These are phyloP conservation scores for Nineta flava DNA, from an alignment of 2,888 invertebrate species.

Conservation along the genomic window DNA sequence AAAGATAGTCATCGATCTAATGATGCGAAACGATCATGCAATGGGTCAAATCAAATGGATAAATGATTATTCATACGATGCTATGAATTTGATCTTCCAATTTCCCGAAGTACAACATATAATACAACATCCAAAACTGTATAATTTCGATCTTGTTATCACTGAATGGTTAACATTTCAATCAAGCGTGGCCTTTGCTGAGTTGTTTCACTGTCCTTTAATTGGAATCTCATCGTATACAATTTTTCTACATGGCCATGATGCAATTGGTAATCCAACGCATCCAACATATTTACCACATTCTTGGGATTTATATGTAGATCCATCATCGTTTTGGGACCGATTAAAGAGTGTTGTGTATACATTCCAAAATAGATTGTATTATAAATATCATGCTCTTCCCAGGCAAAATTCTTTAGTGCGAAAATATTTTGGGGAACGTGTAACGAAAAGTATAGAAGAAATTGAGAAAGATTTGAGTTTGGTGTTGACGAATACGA, in stretches of 20 bases:
- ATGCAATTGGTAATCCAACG: slow-evolving; percentile 13
- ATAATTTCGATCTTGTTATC: slow-evolving; percentile 19
- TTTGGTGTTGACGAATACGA: slow-evolving; percentile 24
- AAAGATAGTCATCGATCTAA: not conserved
- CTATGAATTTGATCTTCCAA: slow-evolving; percentile 8
- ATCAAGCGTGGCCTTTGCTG: slow-evolving; percentile 11
- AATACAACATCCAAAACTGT: slow-evolving; percentile 1
- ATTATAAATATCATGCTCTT: slow-evolving; percentile 4
- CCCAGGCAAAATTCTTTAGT: slow-evolving; percentile 9
- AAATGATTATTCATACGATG: slow-evolving; percentile 8
- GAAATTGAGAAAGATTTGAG: slow-evolving; percentile 17
- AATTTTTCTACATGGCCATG: slow-evolving; percentile 4
- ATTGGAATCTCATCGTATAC: slow-evolving; percentile 14
- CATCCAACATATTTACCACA: slow-evolving; percentile 11
- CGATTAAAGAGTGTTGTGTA: not conserved
- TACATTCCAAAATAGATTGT: slow-evolving; percentile 1
- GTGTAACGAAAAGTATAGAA: slow-evolving; percentile 5
- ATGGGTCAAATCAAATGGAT: not conserved
- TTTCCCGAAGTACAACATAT: slow-evolving; percentile 9
- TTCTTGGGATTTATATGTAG: not conserved
- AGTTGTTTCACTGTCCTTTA: slow-evolving; percentile 17
- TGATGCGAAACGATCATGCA: not conserved
- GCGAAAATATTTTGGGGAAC: slow-evolving; percentile 8
- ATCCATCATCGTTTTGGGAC: not conserved
- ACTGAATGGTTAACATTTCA: slow-evolving; percentile 14